Evolutionary conservation across 2,797 vertebrate species (phyloP), one percentile per base, ranked within the genome.

Genomic region (Enteromius anoplus): DNA sequence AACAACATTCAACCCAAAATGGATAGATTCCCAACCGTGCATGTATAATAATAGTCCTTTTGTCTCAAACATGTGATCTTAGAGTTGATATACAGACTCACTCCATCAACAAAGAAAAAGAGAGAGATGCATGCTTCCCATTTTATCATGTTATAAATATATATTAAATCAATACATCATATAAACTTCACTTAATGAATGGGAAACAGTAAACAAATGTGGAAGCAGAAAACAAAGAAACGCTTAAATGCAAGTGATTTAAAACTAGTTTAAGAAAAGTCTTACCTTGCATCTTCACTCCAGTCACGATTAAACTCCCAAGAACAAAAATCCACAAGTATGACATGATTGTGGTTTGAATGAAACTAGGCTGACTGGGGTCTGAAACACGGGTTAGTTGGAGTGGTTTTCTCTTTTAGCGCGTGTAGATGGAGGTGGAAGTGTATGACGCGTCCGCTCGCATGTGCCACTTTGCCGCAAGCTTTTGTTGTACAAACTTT

Each of bases 251-350:
- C 51, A 21, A 7, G 21, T 55, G 9, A 55, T 62, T 29, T 42
- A 0, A 42, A 71, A 37, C 69, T 15, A 15, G 34, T 42, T 47
- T 29, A 8, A 29, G 42, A 7, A 11, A 51, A 29, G 2, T 8
- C 78, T 58, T 58, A 80, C 78, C 93, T 94, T 94, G 88, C 69
- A 91, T 92, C 70, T 80, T 90, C 89, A 89, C 88, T 29, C 92
- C 83, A 37, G 90, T 89, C 87, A 93, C 87, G 75, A 85, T 19
- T 79, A 95, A 92, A 91, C 91, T 92, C 58, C 93, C 93, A 81
- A 94, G 85, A 21, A 94, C 86, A 89, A 95, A 91, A 89, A 95
- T 92, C 94, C 93, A 94, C 91, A 94, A 90, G 93, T 93, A 94
- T 93, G 94, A 94, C 93, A 92, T 94, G 91, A 93, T 92, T 86